Conservation (phyloP, 2,888 invertebrate genomes). For the Xestobium rufovillosum region DNA sequence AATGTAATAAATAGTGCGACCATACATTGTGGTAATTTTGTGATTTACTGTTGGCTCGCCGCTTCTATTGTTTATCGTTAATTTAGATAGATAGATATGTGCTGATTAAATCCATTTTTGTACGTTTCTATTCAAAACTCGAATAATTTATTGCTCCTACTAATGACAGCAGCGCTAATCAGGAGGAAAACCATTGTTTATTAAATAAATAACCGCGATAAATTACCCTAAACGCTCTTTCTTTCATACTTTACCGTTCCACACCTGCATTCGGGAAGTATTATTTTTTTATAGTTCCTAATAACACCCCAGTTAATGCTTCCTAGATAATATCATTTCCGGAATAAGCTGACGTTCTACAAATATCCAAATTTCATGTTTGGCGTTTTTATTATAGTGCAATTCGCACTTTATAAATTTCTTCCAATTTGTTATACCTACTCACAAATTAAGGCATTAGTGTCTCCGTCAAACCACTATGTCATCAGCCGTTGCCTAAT, state of each 20-base stretch:
- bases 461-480: too few relatives aligned
- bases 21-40: too few relatives aligned
- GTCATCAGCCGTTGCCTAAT: too few relatives aligned
- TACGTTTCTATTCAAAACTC: background rate
- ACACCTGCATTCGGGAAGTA: background rate
- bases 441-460: too few relatives aligned
- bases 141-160: background rate
- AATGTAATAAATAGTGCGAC: too few relatives aligned
- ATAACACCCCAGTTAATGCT: background rate
- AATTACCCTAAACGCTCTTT: background rate
- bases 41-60: too few relatives aligned
- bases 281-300: background rate
- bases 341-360: background rate
- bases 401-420: background rate
- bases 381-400: slow-evolving; percentile 1
- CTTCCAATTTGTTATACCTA: slow-evolving; percentile 1
- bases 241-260: background rate
- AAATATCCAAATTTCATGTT: slow-evolving; percentile 1
- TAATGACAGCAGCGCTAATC: background rate
- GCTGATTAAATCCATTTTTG: background rate
- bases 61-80: background rate
- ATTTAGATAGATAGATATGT: background rate
- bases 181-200: background rate
- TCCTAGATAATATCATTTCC: slow-evolving; percentile 1
- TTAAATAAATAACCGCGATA: slow-evolving; percentile 2